Evolutionary conservation across 2,888 invertebrate species (phyloP), one percentile per base, ranked within the genome.

Genomic region (Amiota communis): DNA sequence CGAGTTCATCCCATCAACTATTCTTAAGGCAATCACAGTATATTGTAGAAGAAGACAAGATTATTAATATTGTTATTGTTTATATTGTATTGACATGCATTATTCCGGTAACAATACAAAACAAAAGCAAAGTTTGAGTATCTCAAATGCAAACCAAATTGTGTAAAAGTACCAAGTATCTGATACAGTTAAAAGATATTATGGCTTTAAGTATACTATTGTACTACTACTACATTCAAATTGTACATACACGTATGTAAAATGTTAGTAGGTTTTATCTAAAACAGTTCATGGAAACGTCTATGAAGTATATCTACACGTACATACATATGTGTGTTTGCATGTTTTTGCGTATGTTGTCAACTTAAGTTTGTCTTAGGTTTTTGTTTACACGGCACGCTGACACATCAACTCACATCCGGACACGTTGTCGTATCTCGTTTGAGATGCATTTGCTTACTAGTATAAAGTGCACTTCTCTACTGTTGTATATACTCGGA

Each of bases 331-430:
- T 23, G 23, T 23, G 23, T 23, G n/a, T 53, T 53, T 53, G 53
- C 49, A 17, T 65, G 65, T 49, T 11, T 20, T 46, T 65, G 65
- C n/a, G 49, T 11, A 63, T 9, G 48, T 61, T 70, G 67, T 72
- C 72, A 73, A 48, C 51, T 67, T 72, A 49, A 69, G 71, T 65
- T 74, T 77, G 71, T 67, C 61, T 70, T 69, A 17, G 64, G 53
- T 74, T 56, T 72, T 72, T 59, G 71, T 46, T 71, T 74, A 57
- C 53, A 49, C 61, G 49, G 23, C 23, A 57, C 56, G 17, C 69
- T 53, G 36, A 36, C 36, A 36, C 36, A 36, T 36, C 36, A 36
- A 36, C 36, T 4, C 36, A 36, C 3, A 36, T 36, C 36, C 36
- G 36, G 36, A 6, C 6, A 36, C 36, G 6, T 36, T 36, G 36